Percentiles rank a stretch among this genome's conserved stretches.
Conservation (phyloP, 2,797 vertebrate genomes). For the Muraenolepis orangiensis region DNA sequence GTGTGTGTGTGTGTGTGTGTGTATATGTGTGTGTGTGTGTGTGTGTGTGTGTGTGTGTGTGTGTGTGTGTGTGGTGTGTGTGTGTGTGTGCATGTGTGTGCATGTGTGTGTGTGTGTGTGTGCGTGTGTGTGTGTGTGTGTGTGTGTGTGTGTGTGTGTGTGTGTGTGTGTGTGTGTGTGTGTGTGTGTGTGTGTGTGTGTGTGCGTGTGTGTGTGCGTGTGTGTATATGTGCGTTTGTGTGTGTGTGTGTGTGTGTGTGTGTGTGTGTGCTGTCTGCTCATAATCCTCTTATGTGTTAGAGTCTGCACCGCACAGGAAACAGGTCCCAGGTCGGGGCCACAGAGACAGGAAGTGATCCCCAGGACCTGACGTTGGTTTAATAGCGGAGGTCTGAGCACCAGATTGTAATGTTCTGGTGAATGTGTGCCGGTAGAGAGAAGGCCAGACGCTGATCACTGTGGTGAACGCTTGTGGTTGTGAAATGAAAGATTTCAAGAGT, state of each 20-base stretch:
- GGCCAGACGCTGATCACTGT: background rate
- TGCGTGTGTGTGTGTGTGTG: background rate
- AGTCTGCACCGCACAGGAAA: conserved; percentile 59
- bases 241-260: background rate
- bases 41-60: background rate
- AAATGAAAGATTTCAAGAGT: background rate
- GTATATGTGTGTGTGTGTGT: no score
- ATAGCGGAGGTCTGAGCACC: background rate
- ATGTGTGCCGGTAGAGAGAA: no score
- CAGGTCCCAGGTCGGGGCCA: conserved; percentile 44
- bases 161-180: conserved; percentile 20
- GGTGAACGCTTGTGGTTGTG: background rate
- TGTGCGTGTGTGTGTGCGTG: background rate
- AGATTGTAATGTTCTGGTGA: background rate
- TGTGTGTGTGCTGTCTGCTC: conserved; percentile 71
- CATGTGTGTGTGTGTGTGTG: no score
- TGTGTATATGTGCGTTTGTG: no score
- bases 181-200: no score
- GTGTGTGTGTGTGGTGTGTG: conserved; percentile 42
- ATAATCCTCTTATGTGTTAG: conserved; percentile 68
- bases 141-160: conserved; percentile 7
- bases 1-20: no score
- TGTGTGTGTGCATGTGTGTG: no score
- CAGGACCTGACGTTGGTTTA: background rate
- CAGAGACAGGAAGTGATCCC: conserved; percentile 7